phyloP scores from a whole-genome alignment of 2,888 invertebrate genomes.

The Trypoxylon attenuatum region DNA sequence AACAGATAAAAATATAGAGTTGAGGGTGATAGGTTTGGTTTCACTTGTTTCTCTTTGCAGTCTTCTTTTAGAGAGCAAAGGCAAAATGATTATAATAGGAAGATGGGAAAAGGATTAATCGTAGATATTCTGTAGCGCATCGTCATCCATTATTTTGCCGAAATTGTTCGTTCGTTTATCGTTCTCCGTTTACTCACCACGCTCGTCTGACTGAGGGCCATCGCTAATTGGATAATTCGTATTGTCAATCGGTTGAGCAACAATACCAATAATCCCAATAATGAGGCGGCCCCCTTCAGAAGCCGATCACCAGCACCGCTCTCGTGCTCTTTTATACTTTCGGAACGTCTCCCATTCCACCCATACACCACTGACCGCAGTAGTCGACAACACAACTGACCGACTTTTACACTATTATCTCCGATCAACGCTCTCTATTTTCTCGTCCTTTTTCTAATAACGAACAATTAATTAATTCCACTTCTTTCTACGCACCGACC shows the following conservation, averaged over 20 bases:
- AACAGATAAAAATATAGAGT: too few relatives aligned
- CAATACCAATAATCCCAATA: slow-evolving; percentile 69
- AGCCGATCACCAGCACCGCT: slow-evolving; percentile 68
- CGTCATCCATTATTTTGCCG: slow-evolving; percentile 34
- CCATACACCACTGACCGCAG: slow-evolving; percentile 15
- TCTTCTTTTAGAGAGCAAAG: too few relatives aligned
- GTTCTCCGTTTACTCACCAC: slow-evolving; percentile 76
- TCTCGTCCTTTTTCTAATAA: background rate
- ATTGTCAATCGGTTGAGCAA: slow-evolving; percentile 67
- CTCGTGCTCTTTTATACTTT: slow-evolving; percentile 74
- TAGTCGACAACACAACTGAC: slow-evolving; percentile 43
- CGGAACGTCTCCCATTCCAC: slow-evolving; percentile 67
- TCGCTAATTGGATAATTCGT: slow-evolving; percentile 71
- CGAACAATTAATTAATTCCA: background rate
- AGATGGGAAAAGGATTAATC: background rate
- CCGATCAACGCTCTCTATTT: background rate
- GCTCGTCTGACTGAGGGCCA: slow-evolving; percentile 84
- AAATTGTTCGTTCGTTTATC: slow-evolving; percentile 35
- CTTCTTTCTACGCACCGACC: background rate
- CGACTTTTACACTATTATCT: background rate
- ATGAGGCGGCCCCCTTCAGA: slow-evolving; percentile 65
- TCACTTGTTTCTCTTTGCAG: background rate
- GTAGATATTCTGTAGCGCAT: slow-evolving; percentile 13
- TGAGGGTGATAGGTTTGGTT: too few relatives aligned
- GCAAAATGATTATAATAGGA: background rate